Evolutionary conservation across 1,140 invertebrate genomes (phyloP).

Genomic region (Halesus radiatus): DNA sequence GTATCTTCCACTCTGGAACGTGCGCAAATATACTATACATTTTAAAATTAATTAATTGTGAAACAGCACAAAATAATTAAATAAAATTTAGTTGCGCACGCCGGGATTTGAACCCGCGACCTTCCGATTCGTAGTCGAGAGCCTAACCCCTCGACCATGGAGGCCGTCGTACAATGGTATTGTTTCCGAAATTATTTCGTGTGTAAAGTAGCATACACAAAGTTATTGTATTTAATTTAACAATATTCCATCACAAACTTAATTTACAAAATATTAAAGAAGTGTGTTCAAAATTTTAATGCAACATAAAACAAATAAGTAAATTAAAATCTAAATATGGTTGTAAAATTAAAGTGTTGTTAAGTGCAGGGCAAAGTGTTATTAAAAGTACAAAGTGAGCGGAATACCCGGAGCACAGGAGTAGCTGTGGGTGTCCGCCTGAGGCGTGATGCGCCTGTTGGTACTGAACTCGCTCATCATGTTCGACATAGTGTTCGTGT

Average conservation of each 20-base stretch:
- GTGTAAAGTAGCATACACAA: not conserved
- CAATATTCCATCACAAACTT: no score
- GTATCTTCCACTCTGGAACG: no score
- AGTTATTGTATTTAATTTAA: not conserved
- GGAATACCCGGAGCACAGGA: conserved; percentile 37
- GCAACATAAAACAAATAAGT: not conserved
- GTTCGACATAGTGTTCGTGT: conserved; percentile 89
- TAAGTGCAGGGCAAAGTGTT: not conserved
- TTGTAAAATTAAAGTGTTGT: not conserved
- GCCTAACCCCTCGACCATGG: no score
- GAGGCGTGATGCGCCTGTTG: conserved; percentile 80
- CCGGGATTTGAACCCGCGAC: no score
- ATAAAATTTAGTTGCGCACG: no score
- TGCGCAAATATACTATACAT: no score
- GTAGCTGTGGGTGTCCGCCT: conserved; percentile 35
- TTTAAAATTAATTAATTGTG: no score
- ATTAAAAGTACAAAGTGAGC: not conserved
- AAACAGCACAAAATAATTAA: no score
- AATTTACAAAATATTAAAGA: not conserved
- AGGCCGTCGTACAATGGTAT: no score
- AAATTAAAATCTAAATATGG: not conserved
- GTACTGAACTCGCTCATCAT: conserved; percentile 87
- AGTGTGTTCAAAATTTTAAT: not conserved
- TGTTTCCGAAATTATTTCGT: no score
- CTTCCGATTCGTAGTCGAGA: no score